Evolutionary conservation across 2,797 vertebrate species (phyloP).

Genomic region (Malacoraja senta): DNA sequence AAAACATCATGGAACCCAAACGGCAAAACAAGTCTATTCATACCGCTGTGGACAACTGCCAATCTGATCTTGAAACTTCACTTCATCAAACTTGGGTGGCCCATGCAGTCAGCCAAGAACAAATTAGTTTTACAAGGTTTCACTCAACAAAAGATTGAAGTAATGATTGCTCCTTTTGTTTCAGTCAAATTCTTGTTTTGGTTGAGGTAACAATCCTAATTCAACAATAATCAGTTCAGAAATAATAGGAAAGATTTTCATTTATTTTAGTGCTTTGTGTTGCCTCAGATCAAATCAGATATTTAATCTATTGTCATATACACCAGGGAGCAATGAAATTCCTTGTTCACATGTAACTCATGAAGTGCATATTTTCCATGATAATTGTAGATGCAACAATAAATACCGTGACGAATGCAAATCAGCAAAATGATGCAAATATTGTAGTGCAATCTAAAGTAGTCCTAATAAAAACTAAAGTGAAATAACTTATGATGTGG

Average conservation of each 20-base stretch:
- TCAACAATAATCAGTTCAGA: neutral
- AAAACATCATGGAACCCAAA: neutral
- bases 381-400: too few relatives aligned
- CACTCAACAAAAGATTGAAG: conserved; percentile 4
- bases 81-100: neutral
- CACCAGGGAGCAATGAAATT: too few relatives aligned
- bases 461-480: too few relatives aligned
- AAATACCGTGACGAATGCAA: too few relatives aligned
- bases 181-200: neutral
- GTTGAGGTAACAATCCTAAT: neutral
- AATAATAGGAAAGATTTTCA: neutral
- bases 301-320: too few relatives aligned
- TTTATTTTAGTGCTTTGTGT: too few relatives aligned
- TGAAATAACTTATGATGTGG: too few relatives aligned
- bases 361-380: too few relatives aligned
- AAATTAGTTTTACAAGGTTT: neutral
- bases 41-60: neutral
- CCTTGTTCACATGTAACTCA: too few relatives aligned
- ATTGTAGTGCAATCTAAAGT: too few relatives aligned
- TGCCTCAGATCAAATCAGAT: too few relatives aligned
- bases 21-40: neutral
- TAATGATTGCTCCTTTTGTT: neutral
- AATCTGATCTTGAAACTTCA: conserved; percentile 18
- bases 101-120: neutral
- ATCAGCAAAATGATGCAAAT: too few relatives aligned